Evolutionary conservation across 2,113 vertebrate species (phyloP).

Genomic region (Plectropomus leopardus): DNA sequence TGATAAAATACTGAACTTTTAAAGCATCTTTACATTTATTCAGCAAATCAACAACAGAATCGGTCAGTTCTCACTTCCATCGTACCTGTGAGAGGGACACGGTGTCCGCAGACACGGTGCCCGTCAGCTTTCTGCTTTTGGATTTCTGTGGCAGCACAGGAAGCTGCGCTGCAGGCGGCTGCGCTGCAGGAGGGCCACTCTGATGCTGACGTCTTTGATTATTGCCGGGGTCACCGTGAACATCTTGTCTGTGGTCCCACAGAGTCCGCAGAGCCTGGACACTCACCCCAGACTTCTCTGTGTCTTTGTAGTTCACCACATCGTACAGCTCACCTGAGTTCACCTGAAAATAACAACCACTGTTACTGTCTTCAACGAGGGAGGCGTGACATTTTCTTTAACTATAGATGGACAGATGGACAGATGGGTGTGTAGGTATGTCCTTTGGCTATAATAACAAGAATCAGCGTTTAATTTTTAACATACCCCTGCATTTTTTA

Average conservation of each 20-base stretch:
- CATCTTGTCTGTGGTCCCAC: constrained; percentile 66
- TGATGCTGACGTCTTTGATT: constrained; percentile 13
- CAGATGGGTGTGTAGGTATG: too few species aligned
- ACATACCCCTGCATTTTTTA: too few species aligned
- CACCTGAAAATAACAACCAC: constrained; percentile 45
- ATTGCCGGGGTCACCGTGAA: fast-evolving
- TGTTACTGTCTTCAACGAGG: neutral
- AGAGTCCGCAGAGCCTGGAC: constrained; percentile 73
- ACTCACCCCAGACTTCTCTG: constrained; percentile 53
- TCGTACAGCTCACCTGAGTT: constrained; percentile 80
- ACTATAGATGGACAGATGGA: too few species aligned
- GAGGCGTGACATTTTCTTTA: too few species aligned
- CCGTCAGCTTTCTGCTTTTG: constrained; percentile 63
- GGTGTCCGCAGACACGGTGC: constrained; percentile 53
- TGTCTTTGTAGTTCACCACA: constrained; percentile 70
- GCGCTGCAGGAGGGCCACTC: neutral
- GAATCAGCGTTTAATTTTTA: too few species aligned
- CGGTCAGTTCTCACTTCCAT: neutral
- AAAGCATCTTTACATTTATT: neutral
- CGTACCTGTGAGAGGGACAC: constrained; percentile 57
- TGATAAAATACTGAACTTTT: neutral
- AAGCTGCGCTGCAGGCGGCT: neutral
- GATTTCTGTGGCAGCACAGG: constrained; percentile 52
- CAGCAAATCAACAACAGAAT: neutral
- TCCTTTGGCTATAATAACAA: too few species aligned